Percentiles rank a stretch among this genome's conserved stretches.
phyloP scores from a whole-genome alignment of 2,797 vertebrate genomes.

The Microtus obscurus region DNA sequence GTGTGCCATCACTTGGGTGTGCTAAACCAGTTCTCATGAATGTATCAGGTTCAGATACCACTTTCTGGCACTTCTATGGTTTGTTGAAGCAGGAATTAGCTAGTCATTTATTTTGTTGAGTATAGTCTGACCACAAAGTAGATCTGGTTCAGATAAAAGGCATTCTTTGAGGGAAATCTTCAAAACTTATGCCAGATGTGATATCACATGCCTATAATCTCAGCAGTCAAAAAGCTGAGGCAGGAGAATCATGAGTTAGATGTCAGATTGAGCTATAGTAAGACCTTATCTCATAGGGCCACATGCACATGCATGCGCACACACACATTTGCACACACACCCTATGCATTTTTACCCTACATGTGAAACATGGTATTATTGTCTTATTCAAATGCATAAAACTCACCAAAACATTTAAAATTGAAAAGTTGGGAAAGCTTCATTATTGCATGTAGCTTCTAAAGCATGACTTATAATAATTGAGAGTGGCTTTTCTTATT shows the following conservation, averaged over 20 bases:
- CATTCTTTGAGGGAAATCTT: background rate
- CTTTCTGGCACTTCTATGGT: background rate
- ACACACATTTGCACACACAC: background rate
- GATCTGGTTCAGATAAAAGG: constrained; percentile 8
- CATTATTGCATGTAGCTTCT: background rate
- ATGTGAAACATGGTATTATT: background rate
- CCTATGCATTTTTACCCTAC: background rate
- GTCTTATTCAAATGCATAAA: background rate
- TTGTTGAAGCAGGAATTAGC: background rate
- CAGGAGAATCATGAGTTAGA: background rate
- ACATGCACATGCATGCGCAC: too few species aligned
- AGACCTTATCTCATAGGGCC: background rate
- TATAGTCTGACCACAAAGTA: background rate
- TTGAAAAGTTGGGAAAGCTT: constrained; percentile 23
- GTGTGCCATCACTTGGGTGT: background rate
- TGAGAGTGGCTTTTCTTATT: constrained; percentile 20
- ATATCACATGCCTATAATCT: background rate
- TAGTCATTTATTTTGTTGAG: background rate
- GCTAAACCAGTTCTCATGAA: background rate
- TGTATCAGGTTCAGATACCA: background rate
- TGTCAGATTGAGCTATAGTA: background rate
- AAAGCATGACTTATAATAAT: constrained; percentile 21
- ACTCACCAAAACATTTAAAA: background rate
- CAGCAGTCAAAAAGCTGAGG: background rate
- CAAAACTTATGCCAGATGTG: background rate